phyloP scores from a whole-genome alignment of 2,888 invertebrate genomes.

The Eristalinus sepulchralis region DNA sequence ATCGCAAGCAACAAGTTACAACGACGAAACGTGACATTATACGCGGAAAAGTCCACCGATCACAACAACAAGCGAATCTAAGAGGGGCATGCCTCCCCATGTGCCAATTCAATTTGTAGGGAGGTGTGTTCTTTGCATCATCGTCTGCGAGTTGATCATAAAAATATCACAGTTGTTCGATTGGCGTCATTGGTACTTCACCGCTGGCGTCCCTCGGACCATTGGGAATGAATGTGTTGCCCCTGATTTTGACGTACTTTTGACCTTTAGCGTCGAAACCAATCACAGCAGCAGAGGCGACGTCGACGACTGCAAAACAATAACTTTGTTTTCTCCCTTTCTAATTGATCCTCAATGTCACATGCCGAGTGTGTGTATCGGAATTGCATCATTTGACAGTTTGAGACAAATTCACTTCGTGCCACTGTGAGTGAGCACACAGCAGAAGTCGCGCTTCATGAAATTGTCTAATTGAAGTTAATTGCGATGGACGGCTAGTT shows the following conservation, averaged over 20 bases:
- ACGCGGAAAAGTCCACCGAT: conserved; percentile 8
- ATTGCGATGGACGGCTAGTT: conserved; percentile 38
- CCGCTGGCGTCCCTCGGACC: neutral
- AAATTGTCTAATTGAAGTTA: conserved; percentile 28
- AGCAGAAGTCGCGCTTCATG: conserved; percentile 46
- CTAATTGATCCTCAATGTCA: conserved; percentile 63
- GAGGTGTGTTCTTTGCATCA: conserved; percentile 70
- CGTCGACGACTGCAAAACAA: conserved; percentile 25
- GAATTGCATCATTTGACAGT: conserved; percentile 28
- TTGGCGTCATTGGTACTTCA: conserved; percentile 58
- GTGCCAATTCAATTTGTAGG: conserved; percentile 63
- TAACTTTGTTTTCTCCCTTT: conserved; percentile 28
- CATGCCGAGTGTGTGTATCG: conserved; percentile 2
- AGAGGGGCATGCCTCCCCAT: conserved; percentile 26
- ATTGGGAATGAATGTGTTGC: conserved; percentile 5
- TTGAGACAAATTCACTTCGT: neutral
- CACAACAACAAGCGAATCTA: conserved; percentile 18
- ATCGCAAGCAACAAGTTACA: conserved; percentile 3
- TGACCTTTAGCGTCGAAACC: conserved; percentile 41
- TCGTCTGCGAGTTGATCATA: conserved; percentile 25
- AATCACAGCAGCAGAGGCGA: conserved; percentile 32
- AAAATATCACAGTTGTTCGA: conserved; percentile 39
- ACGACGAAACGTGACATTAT: conserved; percentile 57
- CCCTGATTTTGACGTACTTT: conserved; percentile 26
- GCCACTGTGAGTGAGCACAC: neutral